Conservation (phyloP, 2,888 invertebrate species). For the Nephrotoma flavescens region DNA sequence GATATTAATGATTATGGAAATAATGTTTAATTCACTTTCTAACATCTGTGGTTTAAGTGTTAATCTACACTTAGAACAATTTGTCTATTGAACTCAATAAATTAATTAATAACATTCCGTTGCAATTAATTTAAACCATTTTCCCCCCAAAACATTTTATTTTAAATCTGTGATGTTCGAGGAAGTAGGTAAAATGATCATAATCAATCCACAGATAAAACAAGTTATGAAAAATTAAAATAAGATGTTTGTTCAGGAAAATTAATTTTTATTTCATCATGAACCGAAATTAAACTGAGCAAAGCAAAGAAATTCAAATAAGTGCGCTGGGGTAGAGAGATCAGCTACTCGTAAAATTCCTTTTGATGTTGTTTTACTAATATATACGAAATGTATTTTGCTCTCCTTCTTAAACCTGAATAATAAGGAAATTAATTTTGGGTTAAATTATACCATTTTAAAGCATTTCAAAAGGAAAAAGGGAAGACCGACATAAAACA, state of each 20-base stretch:
- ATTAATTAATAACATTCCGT: not conserved
- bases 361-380: not conserved
- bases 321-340: not conserved
- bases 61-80: too few relatives aligned
- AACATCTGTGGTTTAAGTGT: too few relatives aligned
- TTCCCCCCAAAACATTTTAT: not conserved
- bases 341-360: not conserved
- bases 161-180: not conserved
- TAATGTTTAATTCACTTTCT: too few relatives aligned
- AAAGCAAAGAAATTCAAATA: not conserved
- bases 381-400: not conserved
- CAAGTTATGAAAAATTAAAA: not conserved
- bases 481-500: not conserved
- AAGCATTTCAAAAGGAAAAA: not conserved
- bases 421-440: not conserved
- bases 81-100: too few relatives aligned
- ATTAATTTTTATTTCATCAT: slow-evolving; percentile 2
- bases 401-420: not conserved
- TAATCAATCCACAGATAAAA: not conserved
- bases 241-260: not conserved
- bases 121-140: not conserved
- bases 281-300: slow-evolving; percentile 2
- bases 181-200: not conserved
- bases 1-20: too few relatives aligned
- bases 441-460: not conserved